phyloP scores from a whole-genome alignment of 2,888 invertebrate species.

The Lasioglossum marginatum region DNA sequence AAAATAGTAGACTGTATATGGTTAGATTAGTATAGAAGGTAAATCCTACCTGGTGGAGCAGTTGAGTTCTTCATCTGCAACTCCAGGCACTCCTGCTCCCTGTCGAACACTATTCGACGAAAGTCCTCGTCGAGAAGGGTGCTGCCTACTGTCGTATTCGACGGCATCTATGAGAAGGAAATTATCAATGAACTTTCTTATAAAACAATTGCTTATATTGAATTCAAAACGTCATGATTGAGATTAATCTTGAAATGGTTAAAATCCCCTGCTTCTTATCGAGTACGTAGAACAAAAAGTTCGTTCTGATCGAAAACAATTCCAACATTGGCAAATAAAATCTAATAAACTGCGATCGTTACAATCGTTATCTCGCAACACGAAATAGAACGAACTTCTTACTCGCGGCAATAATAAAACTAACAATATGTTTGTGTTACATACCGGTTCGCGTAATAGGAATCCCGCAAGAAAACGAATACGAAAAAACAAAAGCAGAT shows the following conservation, averaged over 20 bases:
- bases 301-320: background rate
- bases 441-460: background rate
- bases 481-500: background rate
- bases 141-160: slow-evolving; percentile 77
- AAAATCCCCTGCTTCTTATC: background rate
- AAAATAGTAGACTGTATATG: too few species aligned
- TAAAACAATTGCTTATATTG: background rate
- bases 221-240: background rate
- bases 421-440: background rate
- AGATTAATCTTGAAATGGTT: background rate
- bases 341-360: background rate
- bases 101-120: slow-evolving; percentile 70
- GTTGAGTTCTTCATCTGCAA: slow-evolving; percentile 72
- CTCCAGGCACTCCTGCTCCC: slow-evolving; percentile 74
- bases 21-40: too few species aligned
- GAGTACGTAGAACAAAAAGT: background rate
- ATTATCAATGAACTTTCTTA: background rate
- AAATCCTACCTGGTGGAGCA: slow-evolving; percentile 73
- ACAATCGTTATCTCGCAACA: background rate
- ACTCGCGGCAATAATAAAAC: background rate
- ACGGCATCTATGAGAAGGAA: slow-evolving; percentile 74
- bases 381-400: background rate
- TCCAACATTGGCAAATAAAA: background rate
- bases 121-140: slow-evolving; percentile 76
- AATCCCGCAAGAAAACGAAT: background rate